These are phyloP conservation scores for Margarornis squamiger DNA, from an alignment of 2,797 vertebrate genomes.

Conservation along the genomic window DNA sequence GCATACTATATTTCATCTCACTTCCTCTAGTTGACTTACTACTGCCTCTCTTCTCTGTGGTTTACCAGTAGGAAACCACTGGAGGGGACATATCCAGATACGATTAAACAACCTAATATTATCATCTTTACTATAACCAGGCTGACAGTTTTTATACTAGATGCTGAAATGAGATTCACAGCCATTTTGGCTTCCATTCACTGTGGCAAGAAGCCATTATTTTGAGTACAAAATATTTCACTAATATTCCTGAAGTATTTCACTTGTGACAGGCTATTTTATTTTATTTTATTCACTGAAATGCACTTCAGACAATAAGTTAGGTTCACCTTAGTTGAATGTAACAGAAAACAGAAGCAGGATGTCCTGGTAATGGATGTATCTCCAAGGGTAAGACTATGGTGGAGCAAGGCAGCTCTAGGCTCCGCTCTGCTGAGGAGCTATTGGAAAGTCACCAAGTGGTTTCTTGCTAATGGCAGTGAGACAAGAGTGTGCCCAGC, in stretches of 20 bases:
- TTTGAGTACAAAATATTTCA: background rate
- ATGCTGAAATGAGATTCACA: conserved; percentile 25
- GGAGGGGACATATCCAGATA: conserved; percentile 42
- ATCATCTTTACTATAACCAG: conserved; percentile 49
- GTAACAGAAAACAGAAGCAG: background rate
- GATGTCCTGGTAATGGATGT: background rate
- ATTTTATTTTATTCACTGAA: background rate
- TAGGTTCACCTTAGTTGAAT: background rate
- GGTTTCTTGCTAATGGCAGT: background rate
- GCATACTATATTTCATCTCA: conserved; percentile 10
- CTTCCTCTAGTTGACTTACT: conserved; percentile 43
- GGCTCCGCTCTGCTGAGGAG: background rate
- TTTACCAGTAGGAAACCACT: conserved; percentile 69
- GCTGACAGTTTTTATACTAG: conserved; percentile 33
- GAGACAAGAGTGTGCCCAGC: background rate
- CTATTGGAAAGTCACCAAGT: background rate
- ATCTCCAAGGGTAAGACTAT: background rate
- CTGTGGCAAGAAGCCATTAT: background rate
- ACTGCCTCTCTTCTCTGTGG: conserved; percentile 48
- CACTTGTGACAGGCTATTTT: background rate
- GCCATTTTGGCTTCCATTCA: background rate
- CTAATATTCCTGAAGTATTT: background rate
- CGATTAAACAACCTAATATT: conserved; percentile 61
- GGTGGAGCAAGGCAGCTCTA: background rate
- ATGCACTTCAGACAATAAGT: background rate